Evolutionary conservation across 2,888 invertebrate species (phyloP), one percentile per base, ranked within the genome.

Genomic region (Pardosa pseudoannulata): DNA sequence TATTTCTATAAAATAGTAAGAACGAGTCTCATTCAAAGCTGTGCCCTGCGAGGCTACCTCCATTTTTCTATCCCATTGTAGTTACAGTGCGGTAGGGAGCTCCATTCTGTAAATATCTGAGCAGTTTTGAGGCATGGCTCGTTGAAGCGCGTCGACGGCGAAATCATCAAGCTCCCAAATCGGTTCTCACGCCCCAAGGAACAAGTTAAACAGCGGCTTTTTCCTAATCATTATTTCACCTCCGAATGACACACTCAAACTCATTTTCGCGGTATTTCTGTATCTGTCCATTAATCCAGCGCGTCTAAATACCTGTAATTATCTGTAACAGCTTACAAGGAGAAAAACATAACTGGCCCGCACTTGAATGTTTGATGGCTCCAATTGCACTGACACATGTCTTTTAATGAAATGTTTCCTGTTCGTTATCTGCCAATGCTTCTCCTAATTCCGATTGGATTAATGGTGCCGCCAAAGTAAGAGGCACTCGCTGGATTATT

Each of bases 311-410:
- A 85, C 68, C 83, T 85, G 83, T 85, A 85, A 85, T 85, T 85
- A 85, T 85, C 83, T 67, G 76, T 85, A 85, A 85, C 83, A 79
- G 83, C 83, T 78, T 78, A 85, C 83, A 85, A 85, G 83, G 73
- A 67, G 65, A 72, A 73, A 78, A 78, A 78, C 72, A 73, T 70
- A 75, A 75, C 67, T 56, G 46, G 39, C 31, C 41, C 19, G 31
- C 28, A 46, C 19, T 67, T 85, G 83, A 85, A 85, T 85, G 46
- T 78, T 85, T 85, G 36, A 85, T 85, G 83, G 27, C 70, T 19
- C 41, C 65, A 23, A 71, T 79, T 72, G 65, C 62, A 31, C 70
- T 75, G 75, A 62, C 72, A 76, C 36, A 36, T 23, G 78, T 85
- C 83, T 73, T 67, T 68, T 85, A 78, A 68, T 85, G 83, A 85